These are phyloP conservation scores for Eretmocerus hayati DNA, from an alignment of 2,888 invertebrate genomes.

Conservation along the genomic window DNA sequence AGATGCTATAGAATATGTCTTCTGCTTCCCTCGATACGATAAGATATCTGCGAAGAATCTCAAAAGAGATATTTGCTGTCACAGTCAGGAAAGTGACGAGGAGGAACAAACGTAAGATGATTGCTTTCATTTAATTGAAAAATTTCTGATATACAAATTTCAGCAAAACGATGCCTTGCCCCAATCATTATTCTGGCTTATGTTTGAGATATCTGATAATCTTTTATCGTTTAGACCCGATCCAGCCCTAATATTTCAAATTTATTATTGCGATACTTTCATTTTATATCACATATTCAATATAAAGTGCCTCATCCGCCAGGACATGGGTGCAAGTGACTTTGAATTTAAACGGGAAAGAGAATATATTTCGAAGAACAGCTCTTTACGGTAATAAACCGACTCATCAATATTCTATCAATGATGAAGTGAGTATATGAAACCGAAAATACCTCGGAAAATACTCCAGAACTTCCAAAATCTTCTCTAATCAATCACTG, in stretches of 20 bases:
- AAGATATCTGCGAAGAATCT: conserved; percentile 5
- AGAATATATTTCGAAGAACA: conserved; percentile 7
- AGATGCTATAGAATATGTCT: conserved; percentile 97
- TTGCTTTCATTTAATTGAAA: neutral
- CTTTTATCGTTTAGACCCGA: too few species aligned
- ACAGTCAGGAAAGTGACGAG: too few species aligned
- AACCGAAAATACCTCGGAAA: too few species aligned
- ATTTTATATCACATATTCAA: too few species aligned
- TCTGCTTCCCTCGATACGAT: conserved; percentile 9
- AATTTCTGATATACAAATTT: too few species aligned
- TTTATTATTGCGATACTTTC: too few species aligned
- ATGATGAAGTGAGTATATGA: conserved; percentile 2
- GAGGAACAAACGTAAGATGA: too few species aligned
- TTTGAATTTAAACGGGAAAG: neutral
- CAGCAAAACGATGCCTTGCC: too few species aligned
- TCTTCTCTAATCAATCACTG: neutral
- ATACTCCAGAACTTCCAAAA: neutral
- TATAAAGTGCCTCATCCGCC: too few species aligned
- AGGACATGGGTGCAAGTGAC: conserved; percentile 10
- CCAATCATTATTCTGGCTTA: too few species aligned
- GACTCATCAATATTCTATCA: neutral
- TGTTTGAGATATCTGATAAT: too few species aligned
- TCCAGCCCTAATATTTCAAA: too few species aligned
- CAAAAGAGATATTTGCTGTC: conserved; percentile 1
- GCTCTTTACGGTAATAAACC: conserved; percentile 3